Evolutionary conservation across 1,140 invertebrate species (phyloP).

Genomic region (Leptestheria dahalacensis): DNA sequence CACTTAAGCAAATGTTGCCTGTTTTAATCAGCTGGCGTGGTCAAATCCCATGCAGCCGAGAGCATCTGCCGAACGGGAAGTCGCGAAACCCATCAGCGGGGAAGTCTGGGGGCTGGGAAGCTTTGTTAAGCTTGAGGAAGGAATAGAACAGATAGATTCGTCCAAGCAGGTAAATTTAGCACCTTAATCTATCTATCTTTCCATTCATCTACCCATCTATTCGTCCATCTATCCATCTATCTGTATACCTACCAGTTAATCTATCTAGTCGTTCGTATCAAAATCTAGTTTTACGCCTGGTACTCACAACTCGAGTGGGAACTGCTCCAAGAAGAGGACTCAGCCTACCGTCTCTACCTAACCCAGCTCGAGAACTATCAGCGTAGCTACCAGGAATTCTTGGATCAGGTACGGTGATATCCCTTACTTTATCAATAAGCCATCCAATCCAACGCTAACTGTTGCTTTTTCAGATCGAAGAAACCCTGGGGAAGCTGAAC

Average conservation of each 20-base stretch:
- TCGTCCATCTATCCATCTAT: too few species aligned
- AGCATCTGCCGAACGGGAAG: not conserved
- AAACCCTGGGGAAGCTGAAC: slow-evolving; percentile 50
- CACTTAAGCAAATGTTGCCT: not conserved
- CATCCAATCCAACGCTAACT: too few species aligned
- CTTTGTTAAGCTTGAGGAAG: slow-evolving; percentile 15
- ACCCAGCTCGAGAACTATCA: slow-evolving; percentile 48
- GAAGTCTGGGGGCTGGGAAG: not conserved
- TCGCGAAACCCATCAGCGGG: not conserved
- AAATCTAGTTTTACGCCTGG: slow-evolving; percentile 43
- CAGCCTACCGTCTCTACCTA: slow-evolving; percentile 47
- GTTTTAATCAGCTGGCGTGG: not conserved
- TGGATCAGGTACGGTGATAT: slow-evolving; percentile 43
- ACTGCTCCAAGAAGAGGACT: slow-evolving; percentile 44
- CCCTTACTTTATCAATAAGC: too few species aligned
- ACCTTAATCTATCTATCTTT: slow-evolving; percentile 7
- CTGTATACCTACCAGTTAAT: slow-evolving; percentile 9
- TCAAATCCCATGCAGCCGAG: not conserved
- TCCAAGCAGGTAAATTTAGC: slow-evolving; percentile 28
- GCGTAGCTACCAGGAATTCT: slow-evolving; percentile 51
- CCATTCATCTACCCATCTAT: too few species aligned
- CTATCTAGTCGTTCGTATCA: slow-evolving; percentile 17
- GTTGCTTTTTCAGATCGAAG: slow-evolving; percentile 40
- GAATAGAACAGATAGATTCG: slow-evolving; percentile 30
- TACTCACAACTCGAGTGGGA: slow-evolving; percentile 47